Evolutionary conservation across 2,113 vertebrate genomes (phyloP).

Genomic region (Cyprinodon tularosa): DNA sequence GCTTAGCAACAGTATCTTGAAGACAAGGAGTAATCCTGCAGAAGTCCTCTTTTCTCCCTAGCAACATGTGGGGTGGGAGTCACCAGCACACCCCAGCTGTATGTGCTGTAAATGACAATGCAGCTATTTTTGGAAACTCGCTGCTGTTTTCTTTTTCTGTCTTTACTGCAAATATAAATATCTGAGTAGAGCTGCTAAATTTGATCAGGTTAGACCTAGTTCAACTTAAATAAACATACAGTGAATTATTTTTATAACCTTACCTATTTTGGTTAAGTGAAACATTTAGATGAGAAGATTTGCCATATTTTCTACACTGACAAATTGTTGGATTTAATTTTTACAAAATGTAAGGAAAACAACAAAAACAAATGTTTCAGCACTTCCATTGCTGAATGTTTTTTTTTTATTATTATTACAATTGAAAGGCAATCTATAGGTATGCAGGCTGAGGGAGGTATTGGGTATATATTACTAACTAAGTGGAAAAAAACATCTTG

Average conservation of each 20-base stretch:
- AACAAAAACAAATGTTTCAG: conserved; percentile 1
- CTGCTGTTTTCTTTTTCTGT: not conserved
- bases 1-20: conserved; percentile 77
- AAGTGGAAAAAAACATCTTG: conserved; percentile 6
- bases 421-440: conserved; percentile 29
- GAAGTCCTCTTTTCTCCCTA: conserved; percentile 61
- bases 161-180: conserved; percentile 1
- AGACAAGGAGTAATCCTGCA: conserved; percentile 57
- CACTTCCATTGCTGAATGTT: conserved; percentile 33
- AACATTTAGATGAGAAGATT: conserved; percentile 6
- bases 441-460: conserved; percentile 2
- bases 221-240: not conserved
- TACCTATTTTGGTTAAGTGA: not conserved
- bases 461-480: conserved; percentile 32
- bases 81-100: conserved; percentile 25
- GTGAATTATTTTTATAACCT: not conserved
- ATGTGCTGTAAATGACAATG: conserved; percentile 16
- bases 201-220: not conserved
- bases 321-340: not conserved
- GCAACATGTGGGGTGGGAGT: conserved; percentile 60
- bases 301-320: not conserved
- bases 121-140: conserved; percentile 67
- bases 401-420: conserved; percentile 12
- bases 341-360: conserved; percentile 36
- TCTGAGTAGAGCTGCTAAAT: not conserved